Conservation (phyloP, 2,113 vertebrate species). For the Cephalopterus ornatus region DNA sequence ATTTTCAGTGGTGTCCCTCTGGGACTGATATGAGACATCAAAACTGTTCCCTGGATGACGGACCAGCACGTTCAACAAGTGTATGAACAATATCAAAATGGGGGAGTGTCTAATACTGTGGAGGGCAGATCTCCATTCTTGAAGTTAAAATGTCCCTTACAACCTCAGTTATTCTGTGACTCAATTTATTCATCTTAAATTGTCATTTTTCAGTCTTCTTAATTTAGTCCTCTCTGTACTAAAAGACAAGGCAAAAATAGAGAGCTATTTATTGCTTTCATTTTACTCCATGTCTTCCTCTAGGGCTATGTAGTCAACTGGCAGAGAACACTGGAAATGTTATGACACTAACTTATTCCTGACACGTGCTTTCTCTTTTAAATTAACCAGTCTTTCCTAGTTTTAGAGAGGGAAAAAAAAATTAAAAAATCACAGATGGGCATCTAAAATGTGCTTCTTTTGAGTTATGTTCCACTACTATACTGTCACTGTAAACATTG, state of each 20-base stretch:
- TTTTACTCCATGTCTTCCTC: background rate
- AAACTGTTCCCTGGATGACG: background rate
- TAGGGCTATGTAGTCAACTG: background rate
- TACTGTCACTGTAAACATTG: background rate
- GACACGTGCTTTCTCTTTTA: background rate
- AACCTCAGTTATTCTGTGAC: background rate
- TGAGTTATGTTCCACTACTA: background rate
- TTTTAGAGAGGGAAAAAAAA: background rate
- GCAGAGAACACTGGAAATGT: background rate
- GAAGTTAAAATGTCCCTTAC: background rate
- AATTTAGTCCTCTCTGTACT: background rate
- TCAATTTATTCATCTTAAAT: background rate
- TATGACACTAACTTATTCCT: background rate
- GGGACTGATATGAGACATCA: background rate
- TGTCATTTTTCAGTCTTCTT: background rate
- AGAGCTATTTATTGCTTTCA: background rate
- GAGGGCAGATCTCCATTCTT: background rate
- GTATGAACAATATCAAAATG: background rate
- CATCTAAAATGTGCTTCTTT: background rate
- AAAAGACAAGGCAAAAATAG: background rate
- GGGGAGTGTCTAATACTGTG: fast-evolving
- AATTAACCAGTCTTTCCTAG: background rate
- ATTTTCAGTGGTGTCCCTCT: fast-evolving
- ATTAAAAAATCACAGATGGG: background rate
- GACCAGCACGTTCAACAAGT: fast-evolving